Base-by-base conservation (phyloP, 2,113 vertebrate species). In the Probosciger aterrimus region DNA sequence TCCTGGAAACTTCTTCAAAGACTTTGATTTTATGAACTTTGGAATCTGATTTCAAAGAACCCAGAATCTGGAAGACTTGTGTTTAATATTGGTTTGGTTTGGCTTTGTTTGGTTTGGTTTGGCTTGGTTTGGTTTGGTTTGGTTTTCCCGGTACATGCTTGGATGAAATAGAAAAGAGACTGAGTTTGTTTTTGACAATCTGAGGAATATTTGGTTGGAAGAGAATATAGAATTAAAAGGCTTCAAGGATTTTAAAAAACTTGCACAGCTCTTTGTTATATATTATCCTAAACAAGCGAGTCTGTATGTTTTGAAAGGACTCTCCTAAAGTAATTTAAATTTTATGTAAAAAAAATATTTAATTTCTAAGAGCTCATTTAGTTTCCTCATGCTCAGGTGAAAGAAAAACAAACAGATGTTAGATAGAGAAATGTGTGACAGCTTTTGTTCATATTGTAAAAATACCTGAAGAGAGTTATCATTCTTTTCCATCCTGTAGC, bases 261-360 rank as follows among this genome's bases (percentile, higher is more conserved):
- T 46, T 70, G 53, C 0, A 0, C 5, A 53, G 18, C 4, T 78
- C 16, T 73, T 3, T 86, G 3, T 53, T 59, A 44, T 19, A 9
- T 41, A 33, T 64, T 46, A 31, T 35, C 10, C 17, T 59, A 23
- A 78, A 83, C 60, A 60, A 52, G 4, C 27, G 4, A 50, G 2
- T 44, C 30, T 70, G 8, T 63, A 13, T 41, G 3, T 59, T 82
- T 89, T 2, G 0, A 86, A 78, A 81, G 17, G 14, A 52, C 15
- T 28, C 2, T 17, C 33, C 41, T 82, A 33, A 77, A 76, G 57
- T 41, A 65, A 44, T 62, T 85, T 62, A 52, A 75, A 67, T 68
- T 27, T 55, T 7, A 22, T 19, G 4, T 52, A 22, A 55, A 68
- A 47, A 4, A 14, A 24, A 17, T 50, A 24, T 24, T 39, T 84